Evolutionary conservation across 1,140 invertebrate species (phyloP), one percentile per base, ranked within the genome.

Genomic region (Acromyrmex heyeri): DNA sequence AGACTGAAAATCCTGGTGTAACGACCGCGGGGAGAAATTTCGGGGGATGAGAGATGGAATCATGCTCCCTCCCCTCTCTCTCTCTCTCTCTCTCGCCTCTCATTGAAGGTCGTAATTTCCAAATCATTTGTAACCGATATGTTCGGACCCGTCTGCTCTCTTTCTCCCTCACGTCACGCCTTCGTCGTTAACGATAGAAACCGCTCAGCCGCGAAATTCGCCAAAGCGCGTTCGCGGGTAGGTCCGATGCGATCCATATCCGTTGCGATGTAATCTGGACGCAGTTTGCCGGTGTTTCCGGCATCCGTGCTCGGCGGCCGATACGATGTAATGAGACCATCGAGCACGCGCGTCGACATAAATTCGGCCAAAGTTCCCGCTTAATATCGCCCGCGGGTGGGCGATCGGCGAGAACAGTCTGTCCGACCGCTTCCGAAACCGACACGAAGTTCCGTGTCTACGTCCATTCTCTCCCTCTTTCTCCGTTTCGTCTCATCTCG

Each of bases 61-160:
- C 61, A 34, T 34, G n/a, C 30, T 4, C 3, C 30, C 30, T 4
- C 30, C 30, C 27, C 27, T 3, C 30, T 30, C 30, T 2, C 27
- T 27, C 27, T 27, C 1, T 27, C 3, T 30, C 70, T n/a, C 12
- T 34, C 27, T 85, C 21, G 6, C 16, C 62, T 55, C 59, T 44
- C 76, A 16, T 12, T 2, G 18, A 61, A 44, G 55, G 0, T 73
- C 55, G 69, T 83, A 83, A 83, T 83, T 83, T 83, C 69, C 79
- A 75, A 83, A 83, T 83, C 79, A 83, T 83, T 83, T 83, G 79
- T 75, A 82, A 53, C 55, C 55, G 14, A 83, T 75, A 27, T 75
- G 38, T 73, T 82, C 53, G 21, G 44, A 82, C 16, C 69, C 34
- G 38, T 82, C 67, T 72, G 53, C 24, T 3, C 30, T 16, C 34